Conservation (phyloP, 2,797 vertebrate species). For the Heterohyrax brucei region DNA sequence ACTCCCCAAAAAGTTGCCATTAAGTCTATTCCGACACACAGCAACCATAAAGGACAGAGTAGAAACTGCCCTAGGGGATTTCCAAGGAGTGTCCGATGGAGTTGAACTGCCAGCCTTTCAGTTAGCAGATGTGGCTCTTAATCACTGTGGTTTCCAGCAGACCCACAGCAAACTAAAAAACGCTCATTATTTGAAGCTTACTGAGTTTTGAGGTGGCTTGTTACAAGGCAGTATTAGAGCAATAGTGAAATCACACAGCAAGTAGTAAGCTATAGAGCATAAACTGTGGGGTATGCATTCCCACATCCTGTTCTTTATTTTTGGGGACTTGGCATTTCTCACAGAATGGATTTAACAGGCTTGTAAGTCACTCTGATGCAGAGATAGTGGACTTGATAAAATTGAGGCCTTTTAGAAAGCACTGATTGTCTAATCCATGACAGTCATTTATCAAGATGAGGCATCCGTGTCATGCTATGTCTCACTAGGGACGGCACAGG, state of each 20-base stretch:
- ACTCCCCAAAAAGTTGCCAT: too few species aligned
- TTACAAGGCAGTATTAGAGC: slow-evolving; percentile 10
- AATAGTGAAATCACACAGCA: background rate
- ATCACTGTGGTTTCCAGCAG: too few species aligned
- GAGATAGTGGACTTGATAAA: background rate
- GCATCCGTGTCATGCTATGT: background rate
- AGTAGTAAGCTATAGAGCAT: background rate
- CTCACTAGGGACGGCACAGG: background rate
- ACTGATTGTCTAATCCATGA: background rate
- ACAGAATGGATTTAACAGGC: slow-evolving; percentile 25
- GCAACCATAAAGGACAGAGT: too few species aligned
- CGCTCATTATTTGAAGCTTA: background rate
- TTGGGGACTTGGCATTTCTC: slow-evolving; percentile 23
- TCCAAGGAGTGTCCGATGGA: too few species aligned
- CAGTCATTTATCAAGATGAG: background rate
- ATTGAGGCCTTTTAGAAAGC: slow-evolving; percentile 16
- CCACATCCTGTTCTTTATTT: background rate
- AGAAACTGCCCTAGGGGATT: too few species aligned
- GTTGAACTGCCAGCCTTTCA: too few species aligned
- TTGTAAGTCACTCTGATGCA: background rate
- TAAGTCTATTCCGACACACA: too few species aligned
- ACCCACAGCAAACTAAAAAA: background rate
- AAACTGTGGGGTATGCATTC: background rate
- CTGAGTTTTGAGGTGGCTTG: slow-evolving; percentile 7
- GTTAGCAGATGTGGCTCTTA: too few species aligned